A percentile compares a stretch with the other conserved stretches of the same genome.
Evolutionary conservation across 2,113 vertebrate genomes (phyloP).

Genomic region (Neopipo cinnamomea): DNA sequence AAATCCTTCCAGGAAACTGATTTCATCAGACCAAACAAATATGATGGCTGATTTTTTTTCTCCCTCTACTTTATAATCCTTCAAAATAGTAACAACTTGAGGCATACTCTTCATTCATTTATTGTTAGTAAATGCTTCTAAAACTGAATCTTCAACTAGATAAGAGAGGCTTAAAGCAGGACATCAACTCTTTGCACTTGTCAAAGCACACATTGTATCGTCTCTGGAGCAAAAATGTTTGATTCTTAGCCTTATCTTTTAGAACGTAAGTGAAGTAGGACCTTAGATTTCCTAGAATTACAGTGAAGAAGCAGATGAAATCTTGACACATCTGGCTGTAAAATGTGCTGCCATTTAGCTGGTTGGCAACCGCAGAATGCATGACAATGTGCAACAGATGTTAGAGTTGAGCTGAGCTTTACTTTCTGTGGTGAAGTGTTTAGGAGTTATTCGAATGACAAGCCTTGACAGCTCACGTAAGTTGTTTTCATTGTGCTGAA

Average conservation of each 20-base stretch:
- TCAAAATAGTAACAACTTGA: neutral
- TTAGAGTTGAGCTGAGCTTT: neutral
- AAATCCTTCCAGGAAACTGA: neutral
- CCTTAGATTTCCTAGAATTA: neutral
- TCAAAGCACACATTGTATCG: neutral
- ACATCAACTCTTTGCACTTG: neutral
- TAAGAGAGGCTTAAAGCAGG: neutral
- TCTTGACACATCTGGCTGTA: slow-evolving; percentile 17
- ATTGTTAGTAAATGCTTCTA: neutral
- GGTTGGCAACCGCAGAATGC: neutral
- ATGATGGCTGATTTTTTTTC: neutral
- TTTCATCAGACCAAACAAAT: neutral
- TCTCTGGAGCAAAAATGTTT: neutral
- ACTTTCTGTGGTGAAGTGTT: slow-evolving; percentile 31
- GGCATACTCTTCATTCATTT: neutral
- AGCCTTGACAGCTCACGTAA: slow-evolving; percentile 11
- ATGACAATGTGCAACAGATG: slow-evolving; percentile 27
- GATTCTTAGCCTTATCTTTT: neutral
- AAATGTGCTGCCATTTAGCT: neutral
- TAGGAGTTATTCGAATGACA: neutral
- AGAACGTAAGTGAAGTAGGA: neutral
- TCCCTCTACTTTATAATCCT: neutral
- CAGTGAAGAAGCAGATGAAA: neutral
- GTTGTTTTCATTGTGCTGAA: slow-evolving; percentile 10
- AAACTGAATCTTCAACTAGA: neutral